These are phyloP conservation scores for Cercopithecus mona DNA, from an alignment of 2,113 vertebrate genomes.

Conservation along the genomic window DNA sequence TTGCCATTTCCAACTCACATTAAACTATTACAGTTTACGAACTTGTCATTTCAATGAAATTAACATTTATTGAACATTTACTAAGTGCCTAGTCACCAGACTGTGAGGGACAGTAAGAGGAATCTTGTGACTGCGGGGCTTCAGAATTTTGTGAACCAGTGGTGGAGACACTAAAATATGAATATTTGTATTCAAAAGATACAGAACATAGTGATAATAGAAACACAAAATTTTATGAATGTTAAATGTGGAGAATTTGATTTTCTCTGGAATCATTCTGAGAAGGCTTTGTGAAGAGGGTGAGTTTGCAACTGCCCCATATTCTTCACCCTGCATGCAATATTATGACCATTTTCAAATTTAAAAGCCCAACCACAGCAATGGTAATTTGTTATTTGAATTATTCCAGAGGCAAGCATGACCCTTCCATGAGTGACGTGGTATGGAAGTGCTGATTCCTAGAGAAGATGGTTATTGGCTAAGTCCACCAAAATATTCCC, in stretches of 20 bases:
- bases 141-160: neutral
- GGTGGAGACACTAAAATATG: neutral
- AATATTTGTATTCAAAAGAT: neutral
- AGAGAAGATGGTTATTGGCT: neutral
- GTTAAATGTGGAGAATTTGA: neutral
- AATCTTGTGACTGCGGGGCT: neutral
- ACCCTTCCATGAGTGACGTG: neutral
- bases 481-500: neutral
- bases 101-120: neutral
- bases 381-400: neutral
- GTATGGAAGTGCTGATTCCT: neutral
- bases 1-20: neutral
- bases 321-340: neutral
- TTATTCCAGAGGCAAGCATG: neutral
- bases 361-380: neutral
- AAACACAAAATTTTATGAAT: neutral
- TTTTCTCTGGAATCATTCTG: neutral
- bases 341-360: neutral
- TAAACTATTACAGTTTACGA: neutral
- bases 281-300: neutral
- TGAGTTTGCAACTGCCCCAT: neutral
- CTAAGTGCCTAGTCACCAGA: neutral
- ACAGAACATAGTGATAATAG: neutral
- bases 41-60: neutral
- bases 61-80: neutral